Evolutionary conservation across 2,888 invertebrate genomes (phyloP).

Genomic region (Acrobasis consociella): DNA sequence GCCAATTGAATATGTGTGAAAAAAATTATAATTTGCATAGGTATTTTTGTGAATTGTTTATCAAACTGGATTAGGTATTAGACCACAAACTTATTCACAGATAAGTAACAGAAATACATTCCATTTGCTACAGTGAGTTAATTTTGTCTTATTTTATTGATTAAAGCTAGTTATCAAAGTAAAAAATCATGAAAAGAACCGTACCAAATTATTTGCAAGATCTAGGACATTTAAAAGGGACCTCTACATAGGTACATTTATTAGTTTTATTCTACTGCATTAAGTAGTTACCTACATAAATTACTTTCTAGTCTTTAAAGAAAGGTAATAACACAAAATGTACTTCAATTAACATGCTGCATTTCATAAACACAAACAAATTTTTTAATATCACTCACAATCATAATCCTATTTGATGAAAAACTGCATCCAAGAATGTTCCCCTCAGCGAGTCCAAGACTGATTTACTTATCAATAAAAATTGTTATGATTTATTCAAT

Average conservation of each 20-base stretch:
- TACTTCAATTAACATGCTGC: constrained; percentile 12
- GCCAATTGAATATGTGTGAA: neutral
- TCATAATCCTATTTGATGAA: constrained; percentile 11
- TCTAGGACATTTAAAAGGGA: neutral
- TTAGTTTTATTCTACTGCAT: neutral
- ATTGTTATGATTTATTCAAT: neutral
- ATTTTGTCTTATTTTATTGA: too few species aligned
- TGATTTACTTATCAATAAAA: neutral
- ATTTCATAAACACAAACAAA: constrained; percentile 4
- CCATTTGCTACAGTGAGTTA: neutral
- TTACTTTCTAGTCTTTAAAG: too few species aligned
- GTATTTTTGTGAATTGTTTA: neutral
- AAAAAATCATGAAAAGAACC: neutral
- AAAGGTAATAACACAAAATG: too few species aligned
- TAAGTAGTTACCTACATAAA: too few species aligned
- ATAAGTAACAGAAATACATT: constrained; percentile 25
- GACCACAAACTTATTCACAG: constrained; percentile 44
- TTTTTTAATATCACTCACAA: constrained; percentile 4
- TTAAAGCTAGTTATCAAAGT: neutral
- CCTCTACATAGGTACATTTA: neutral
- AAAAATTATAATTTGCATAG: neutral
- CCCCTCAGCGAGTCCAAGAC: neutral
- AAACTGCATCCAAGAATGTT: constrained; percentile 6
- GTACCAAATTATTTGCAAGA: constrained; percentile 1
- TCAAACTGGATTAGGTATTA: constrained; percentile 6